phyloP scores from a whole-genome alignment of 2,797 vertebrate species.

The Lophius americanus region DNA sequence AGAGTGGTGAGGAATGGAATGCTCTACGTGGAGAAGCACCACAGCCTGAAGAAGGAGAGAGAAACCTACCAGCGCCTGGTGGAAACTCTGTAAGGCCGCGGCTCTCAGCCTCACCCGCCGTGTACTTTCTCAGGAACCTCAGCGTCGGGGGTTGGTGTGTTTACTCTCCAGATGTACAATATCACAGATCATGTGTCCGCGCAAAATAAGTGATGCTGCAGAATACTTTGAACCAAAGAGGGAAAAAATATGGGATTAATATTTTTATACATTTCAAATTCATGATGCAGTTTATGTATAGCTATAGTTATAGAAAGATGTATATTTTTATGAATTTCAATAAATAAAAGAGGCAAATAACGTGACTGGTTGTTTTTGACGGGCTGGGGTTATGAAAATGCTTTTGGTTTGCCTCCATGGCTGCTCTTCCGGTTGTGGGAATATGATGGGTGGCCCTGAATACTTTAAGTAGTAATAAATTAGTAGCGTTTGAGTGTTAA shows the following conservation, averaged over 20 bases:
- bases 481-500: too few species aligned
- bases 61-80: constrained; percentile 86
- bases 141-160: constrained; percentile 1
- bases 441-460: too few species aligned
- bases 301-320: constrained; percentile 1
- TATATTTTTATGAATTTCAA: constrained; percentile 12
- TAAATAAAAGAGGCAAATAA: constrained; percentile 22
- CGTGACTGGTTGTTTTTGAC: constrained; percentile 8
- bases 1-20: constrained; percentile 83
- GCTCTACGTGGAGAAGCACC: constrained; percentile 80
- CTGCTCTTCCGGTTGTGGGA: too few species aligned
- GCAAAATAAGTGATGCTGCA: constrained; percentile 32
- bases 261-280: constrained; percentile 33
- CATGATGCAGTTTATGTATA: constrained; percentile 26
- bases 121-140: constrained; percentile 50
- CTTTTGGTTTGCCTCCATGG: too few species aligned
- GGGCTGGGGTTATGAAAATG: constrained; percentile 13
- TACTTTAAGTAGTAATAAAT: too few species aligned
- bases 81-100: constrained; percentile 53
- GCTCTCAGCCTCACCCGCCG: neutral
- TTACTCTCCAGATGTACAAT: neutral
- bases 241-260: constrained; percentile 25
- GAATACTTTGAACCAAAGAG: constrained; percentile 51
- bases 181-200: neutral
- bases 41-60: constrained; percentile 83